Evolutionary conservation across 2,797 vertebrate species (phyloP), one percentile per base, ranked within the genome.

Genomic region (Sphaeramia orbicularis): DNA sequence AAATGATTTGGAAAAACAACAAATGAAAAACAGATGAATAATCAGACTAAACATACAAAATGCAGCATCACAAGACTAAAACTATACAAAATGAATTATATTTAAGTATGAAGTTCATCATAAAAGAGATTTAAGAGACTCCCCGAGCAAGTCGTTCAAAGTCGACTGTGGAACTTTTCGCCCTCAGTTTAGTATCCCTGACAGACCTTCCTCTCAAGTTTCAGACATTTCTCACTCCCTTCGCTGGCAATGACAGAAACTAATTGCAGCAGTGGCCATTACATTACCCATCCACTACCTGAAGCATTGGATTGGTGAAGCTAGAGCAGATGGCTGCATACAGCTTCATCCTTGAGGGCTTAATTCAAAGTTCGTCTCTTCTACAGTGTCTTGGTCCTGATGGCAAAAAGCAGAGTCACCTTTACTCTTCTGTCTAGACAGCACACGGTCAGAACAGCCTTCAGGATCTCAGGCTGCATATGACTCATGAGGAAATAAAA

Each of bases 371-470:
- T 60, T 49, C 32, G 11, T 35, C 24, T 51, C 51, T 43, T 30
- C 56, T 53, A 40, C 41, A 49, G 45, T 45, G 48, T 65, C 30
- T 48, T 11, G 43, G 53, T 63, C 67, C 44, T 72, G 59, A 75
- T 60, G 21, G 68, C 61, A 63, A 81, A 27, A 76, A 69, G 50
- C 70, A 62, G 15, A 59, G 64, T 80, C 80, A 74, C 69, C 73
- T 83, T 76, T 81, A 50, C 68, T 77, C 58, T 54, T 67, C 59
- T 76, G 71, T 81, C 67, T 57, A 77, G 51, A 84, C 69, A 58
- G 71, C 41, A 57, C 52, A 65, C 74, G 76, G 60, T 49, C 57
- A 52, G 60, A 71, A 53, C 44, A 51, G 77, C 84, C 73, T 35
- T 44, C 24, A 65, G 72, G 76, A 74, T 57, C 56, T 64, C 55